Conservation (phyloP, 2,888 invertebrate species). For the Myopa tessellatipennis region DNA sequence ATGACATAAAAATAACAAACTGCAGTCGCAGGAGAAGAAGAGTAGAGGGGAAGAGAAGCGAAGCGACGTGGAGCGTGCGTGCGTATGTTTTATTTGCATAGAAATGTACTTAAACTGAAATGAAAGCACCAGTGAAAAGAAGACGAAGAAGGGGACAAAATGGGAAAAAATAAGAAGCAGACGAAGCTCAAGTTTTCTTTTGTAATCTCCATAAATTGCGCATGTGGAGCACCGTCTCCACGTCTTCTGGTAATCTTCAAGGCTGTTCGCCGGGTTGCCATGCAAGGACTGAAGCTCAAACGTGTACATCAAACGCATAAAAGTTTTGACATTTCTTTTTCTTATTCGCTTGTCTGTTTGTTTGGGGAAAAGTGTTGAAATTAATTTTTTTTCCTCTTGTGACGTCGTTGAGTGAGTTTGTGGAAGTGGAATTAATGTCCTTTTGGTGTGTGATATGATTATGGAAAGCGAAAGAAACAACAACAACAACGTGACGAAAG, state of each 20-base stretch:
- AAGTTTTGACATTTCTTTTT: slow-evolving; percentile 8
- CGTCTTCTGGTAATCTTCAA: neutral
- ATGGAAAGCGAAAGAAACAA: neutral
- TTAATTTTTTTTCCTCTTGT: slow-evolving; percentile 16
- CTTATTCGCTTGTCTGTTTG: neutral
- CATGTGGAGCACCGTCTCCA: neutral
- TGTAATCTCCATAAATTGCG: slow-evolving; percentile 22
- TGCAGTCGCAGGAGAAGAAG: no score
- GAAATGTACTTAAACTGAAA: no score
- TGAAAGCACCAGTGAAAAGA: no score
- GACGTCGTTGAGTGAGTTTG: slow-evolving; percentile 34
- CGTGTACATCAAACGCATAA: neutral
- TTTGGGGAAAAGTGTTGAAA: neutral
- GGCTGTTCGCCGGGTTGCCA: neutral
- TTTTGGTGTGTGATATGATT: neutral
- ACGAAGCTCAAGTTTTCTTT: neutral
- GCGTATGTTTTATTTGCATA: no score
- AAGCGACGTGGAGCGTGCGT: no score
- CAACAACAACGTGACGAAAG: slow-evolving; percentile 11
- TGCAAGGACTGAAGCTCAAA: neutral
- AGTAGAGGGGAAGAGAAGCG: no score
- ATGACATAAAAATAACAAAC: no score
- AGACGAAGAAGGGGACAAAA: no score
- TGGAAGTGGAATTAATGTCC: slow-evolving; percentile 10
- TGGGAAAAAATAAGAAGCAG: no score